A percentile compares a stretch with the other conserved stretches of the same genome.
Evolutionary conservation across 2,888 invertebrate species (phyloP).

Genomic region (Ptilodon capucinus): DNA sequence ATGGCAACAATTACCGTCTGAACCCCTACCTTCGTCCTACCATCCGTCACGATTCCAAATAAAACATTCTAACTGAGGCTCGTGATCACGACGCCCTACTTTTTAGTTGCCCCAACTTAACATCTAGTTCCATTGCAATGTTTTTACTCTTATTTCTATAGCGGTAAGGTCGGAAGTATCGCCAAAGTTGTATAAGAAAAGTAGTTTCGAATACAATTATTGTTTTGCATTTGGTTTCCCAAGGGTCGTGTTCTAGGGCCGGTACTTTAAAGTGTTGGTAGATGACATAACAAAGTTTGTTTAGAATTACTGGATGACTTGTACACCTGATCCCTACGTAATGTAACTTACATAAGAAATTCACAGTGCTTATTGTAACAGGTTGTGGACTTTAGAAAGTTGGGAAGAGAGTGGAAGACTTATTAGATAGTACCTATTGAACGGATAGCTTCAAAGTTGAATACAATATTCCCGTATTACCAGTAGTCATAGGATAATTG

Average conservation of each 20-base stretch:
- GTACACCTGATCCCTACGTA: conserved; percentile 54
- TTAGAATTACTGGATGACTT: conserved; percentile 25
- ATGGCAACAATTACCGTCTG: conserved; percentile 56
- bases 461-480: background rate
- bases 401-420: conserved; percentile 37
- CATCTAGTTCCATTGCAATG: conserved; percentile 17
- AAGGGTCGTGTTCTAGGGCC: conserved; percentile 39
- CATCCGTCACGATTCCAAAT: conserved; percentile 57
- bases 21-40: conserved; percentile 57
- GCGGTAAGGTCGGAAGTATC: conserved; percentile 36
- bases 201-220: conserved; percentile 32
- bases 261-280: conserved; percentile 30
- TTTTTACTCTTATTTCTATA: conserved; percentile 31
- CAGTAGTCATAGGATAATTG: too few species aligned
- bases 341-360: conserved; percentile 56
- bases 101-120: conserved; percentile 45
- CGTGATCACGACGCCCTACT: conserved; percentile 64
- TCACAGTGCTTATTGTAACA: conserved; percentile 51
- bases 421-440: background rate
- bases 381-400: conserved; percentile 47
- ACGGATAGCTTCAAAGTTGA: background rate
- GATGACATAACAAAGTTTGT: conserved; percentile 33
- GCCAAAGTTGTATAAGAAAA: conserved; percentile 17
- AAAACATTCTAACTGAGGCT: conserved; percentile 46
- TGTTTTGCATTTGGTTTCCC: conserved; percentile 31